Base-by-base conservation (phyloP, 2,113 vertebrate genomes). In the Machaerirhynchus nigripectus region DNA sequence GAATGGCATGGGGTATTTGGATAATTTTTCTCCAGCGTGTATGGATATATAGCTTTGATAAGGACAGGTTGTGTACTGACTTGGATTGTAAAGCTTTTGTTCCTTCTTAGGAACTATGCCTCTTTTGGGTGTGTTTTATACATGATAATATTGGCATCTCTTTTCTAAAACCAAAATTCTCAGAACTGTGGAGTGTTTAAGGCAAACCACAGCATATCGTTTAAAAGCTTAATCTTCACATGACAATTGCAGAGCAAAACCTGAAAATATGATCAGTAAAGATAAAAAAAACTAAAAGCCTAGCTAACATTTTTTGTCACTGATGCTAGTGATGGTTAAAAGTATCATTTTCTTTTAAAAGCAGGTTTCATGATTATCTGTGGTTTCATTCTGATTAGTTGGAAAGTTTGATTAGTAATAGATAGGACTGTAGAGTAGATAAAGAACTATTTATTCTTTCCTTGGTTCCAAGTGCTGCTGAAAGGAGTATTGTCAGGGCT, bases 321-420 rank as follows among this genome's bases (percentile, higher is more conserved):
- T 67, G 68, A 53, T 90, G 19, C n/a, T n/a, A 46, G 23, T 50
- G 35, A 61, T 88, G 42, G 60, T 79, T 93, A 77, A 42, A 73
- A 88, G 42, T 61, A 42, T 30, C 0, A 11, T 81, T 44, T 55
- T 61, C 68, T 65, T 88, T 95, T 61, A 17, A 18, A 91, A 84
- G 39, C 11, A 82, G 4, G 35, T 85, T 89, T 96, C 52, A 6
- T 74, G 21, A 55, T 93, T 85, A 77, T 87, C 82, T 94, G 68
- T 84, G 60, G 56, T 96, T 96, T 95, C 56, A 18, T 88, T 95
- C 64, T 92, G 83, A 93, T 96, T 89, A 63, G 68, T 39, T 92
- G 93, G 93, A 93, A 96, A 95, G 61, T 93, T 93, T 90, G 28
- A 64, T 88, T 94, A 78, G 49, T 37, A 57, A 42, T 68, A 87